Base-by-base conservation (phyloP, 2,113 vertebrate species). In the Lynx canadensis region DNA sequence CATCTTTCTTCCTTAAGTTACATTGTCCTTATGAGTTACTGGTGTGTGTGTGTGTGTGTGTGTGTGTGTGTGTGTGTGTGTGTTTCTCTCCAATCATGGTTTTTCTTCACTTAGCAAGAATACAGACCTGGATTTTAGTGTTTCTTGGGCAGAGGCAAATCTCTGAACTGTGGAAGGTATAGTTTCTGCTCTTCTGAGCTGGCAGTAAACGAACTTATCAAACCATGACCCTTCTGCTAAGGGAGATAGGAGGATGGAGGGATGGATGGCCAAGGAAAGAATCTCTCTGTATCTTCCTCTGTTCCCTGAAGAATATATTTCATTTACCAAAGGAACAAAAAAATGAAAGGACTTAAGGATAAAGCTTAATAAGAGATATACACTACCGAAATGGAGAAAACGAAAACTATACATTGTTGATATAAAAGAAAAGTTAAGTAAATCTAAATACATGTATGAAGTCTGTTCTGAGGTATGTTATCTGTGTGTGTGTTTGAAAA, bases 281-380 rank as follows among this genome's bases (percentile, higher is more conserved):
- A 57, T 12, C 52, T 50, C 50, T 84, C 55, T 63, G 3, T 50
- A 48, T 33, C 36, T 68, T 81, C 23, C 21, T 84, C 33, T 89
- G 65, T 2, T 74, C 57, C 65, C 41, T 89, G 82, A 92, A 89
- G 48, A 95, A 71, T 84, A 55, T 27, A 66, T 74, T 41, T 29
- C 63, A 84, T 80, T 94, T 96, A 68, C 23, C 31, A 84, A 94
- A 85, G 29, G 9, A 25, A 74, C 3, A 74, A 68, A 52, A 65
- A 68, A 55, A 27, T 14, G 6, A 69, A 84, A 85, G 60, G 33
- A 84, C 7, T 55, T 63, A 71, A 63, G 31, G 76, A 33, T 91
- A 94, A 92, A 97, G 73, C 31, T 96, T 68, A 63, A 82, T 86
- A 87, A 82, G 73, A 92, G n/a, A 60, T 55, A 93, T 27, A 0